Conservation (phyloP, 2,797 vertebrate species). For the Orientallactaga sibirica region DNA sequence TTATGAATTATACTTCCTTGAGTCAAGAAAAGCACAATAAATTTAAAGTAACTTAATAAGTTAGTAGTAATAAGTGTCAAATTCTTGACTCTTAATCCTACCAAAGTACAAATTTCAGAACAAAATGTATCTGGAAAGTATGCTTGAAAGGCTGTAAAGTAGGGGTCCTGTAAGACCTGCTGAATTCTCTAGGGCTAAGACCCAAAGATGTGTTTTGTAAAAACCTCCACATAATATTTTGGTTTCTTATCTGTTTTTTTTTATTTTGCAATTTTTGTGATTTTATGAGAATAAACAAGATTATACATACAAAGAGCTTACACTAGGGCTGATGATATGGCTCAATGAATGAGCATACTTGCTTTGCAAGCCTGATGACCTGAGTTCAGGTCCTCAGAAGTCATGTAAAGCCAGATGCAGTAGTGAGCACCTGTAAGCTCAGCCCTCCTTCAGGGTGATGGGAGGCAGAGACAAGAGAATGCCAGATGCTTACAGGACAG, state of each 20-base stretch:
- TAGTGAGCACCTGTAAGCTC: no score
- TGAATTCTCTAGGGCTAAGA: neutral
- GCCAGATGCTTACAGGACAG: no score
- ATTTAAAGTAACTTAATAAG: constrained; percentile 45
- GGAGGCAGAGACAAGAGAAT: no score
- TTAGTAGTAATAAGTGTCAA: constrained; percentile 35
- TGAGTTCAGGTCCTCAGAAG: no score
- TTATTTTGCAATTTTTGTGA: constrained; percentile 43
- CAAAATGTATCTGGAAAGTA: neutral
- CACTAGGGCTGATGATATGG: neutral
- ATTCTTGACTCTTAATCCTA: constrained; percentile 41
- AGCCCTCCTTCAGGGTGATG: no score
- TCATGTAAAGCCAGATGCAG: no score
- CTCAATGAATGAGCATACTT: no score
- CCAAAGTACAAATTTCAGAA: constrained; percentile 46
- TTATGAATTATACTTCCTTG: constrained; percentile 42
- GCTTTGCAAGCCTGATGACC: no score
- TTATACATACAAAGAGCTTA: constrained; percentile 25
- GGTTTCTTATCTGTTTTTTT: neutral
- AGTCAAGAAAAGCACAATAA: neutral
- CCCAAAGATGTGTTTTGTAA: neutral
- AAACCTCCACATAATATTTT: constrained; percentile 10
- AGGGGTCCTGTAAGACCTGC: neutral
- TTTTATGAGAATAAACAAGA: constrained; percentile 45
- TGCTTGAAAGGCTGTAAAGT: neutral